A percentile compares a stretch with the other conserved stretches of the same genome.
phyloP scores from a whole-genome alignment of 1,140 invertebrate species.

The Asobara japonica region DNA sequence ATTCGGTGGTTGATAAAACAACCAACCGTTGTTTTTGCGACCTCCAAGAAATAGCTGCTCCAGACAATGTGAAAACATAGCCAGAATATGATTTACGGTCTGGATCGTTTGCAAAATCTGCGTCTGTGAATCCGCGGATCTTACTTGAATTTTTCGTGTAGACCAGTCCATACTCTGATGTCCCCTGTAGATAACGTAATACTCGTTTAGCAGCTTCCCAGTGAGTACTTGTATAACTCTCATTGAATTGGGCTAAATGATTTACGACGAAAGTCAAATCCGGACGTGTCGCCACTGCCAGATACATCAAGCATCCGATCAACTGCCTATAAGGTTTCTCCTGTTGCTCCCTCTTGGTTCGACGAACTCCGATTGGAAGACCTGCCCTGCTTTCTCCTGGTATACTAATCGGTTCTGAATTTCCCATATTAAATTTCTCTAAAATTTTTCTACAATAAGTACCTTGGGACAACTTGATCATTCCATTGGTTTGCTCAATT shows the following conservation, averaged over 20 bases:
- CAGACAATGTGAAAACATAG: conserved; percentile 42
- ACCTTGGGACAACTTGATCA: neutral
- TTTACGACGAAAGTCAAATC: conserved; percentile 52
- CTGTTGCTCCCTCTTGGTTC: neutral
- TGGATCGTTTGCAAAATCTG: conserved; percentile 47
- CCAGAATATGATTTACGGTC: conserved; percentile 39
- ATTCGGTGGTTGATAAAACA: conserved; percentile 53
- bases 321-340: conserved; percentile 11
- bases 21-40: conserved; percentile 52
- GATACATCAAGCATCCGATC: conserved; percentile 45
- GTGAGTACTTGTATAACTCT: conserved; percentile 26
- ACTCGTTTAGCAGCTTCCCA: conserved; percentile 38
- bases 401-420: conserved; percentile 10
- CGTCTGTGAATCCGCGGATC: conserved; percentile 41
- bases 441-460: neutral
- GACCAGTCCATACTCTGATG: conserved; percentile 22
- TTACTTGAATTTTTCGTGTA: neutral
- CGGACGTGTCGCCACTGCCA: conserved; percentile 48
- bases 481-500: neutral
- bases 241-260: conserved; percentile 37
- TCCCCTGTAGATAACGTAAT: conserved; percentile 41
- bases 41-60: conserved; percentile 46
- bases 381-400: neutral
- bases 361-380: neutral
- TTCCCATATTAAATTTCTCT: conserved; percentile 9